Base-by-base conservation (phyloP, 2,888 invertebrate species). In the Netelia inedita region DNA sequence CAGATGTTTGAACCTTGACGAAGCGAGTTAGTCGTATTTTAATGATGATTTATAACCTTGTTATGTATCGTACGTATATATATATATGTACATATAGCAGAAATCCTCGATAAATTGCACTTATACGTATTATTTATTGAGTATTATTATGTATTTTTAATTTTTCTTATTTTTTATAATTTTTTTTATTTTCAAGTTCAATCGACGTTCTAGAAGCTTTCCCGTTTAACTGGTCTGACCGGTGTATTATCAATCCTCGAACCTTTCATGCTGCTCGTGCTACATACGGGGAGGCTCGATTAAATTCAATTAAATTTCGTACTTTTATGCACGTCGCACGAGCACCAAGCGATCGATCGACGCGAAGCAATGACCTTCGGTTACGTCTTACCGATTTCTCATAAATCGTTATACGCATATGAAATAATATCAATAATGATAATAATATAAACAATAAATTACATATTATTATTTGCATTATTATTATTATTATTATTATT, bases 1-100 rank as follows among this genome's bases (percentile, higher is more conserved):
- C 89, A 89, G 88, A 86, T 88, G 85, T 86, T 28, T 28, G 28
- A 78, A 82, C 68, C 86, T 79, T 80, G 74, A 78, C 82, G 74
- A 86, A 86, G 84, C 82, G 73, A 87, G 84, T 87, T 87, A 80
- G 84, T 87, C 65, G 68, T 82, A 28, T 28, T 86, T 83, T 63
- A 72, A 82, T 28, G 16, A 79, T 85, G 23, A 82, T 66, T 78
- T 73, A 69, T 73, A 72, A 61, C 73, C 66, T 79, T 57, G 68
- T 74, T 68, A 21, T 57, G 55, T 23, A 55, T 41, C 50, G n/a
- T 21, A 16, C 28, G 46, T 46, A 10, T 14, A 57, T 59, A 35
- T 23, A 46, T 59, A 59, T 66, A 59, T 28, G 2, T 23, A 61
- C 23, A 14, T 28, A 65, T 28, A 41, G 21, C 43, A 28, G 53